Evolutionary conservation across 2,888 invertebrate species (phyloP), one percentile per base, ranked within the genome.

Genomic region (Drosophila nr. fundita): DNA sequence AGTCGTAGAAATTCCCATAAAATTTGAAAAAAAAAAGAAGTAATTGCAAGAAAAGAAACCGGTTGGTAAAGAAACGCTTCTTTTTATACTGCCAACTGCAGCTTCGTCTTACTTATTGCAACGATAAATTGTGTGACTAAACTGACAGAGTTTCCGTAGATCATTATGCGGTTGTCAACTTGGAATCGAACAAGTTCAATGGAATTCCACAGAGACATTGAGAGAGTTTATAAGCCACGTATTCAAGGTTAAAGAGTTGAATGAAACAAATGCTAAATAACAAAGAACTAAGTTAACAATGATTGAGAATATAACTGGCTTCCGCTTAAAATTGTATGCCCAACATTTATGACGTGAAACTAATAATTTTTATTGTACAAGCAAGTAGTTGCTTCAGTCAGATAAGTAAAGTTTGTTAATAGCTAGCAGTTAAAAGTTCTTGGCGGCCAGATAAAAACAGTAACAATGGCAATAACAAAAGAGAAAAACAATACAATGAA

Each of bases 11-110:
- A 62, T 79, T 55, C 42, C 15, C 34, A 49, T 69, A 50, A 80
- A 80, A 83, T 30, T 80, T 73, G 71, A 78, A 70, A 74, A 70
- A 24, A 24, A 55, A 54, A 68, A 79, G 49, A 66, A 75, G 54
- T 78, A 49, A 67, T 58, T 64, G 68, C 76, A 83, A 72, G 74
- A 77, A 77, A 87, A 77, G 67, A 76, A 89, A 85, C 87, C 68
- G 68, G 84, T 83, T 79, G 6, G 60, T 13, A 5, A 21, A 21
- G 32, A 52, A 65, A 30, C 18, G 27, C 45, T 73, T 49, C 18
- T 54, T 65, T 45, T 63, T 32, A 27, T 61, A 57, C 70, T 69
- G 63, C 30, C 60, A 82, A 73, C 61, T 79, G 67, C 82, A 75
- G 36, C 59, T 59, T 48, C 58, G 18, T 27, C 6, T 45, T 29